Percentiles rank a stretch among this genome's conserved stretches.
phyloP scores from a whole-genome alignment of 37 sponge, comb jelly and placozoan species.

The Oscarella lobularis region DNA sequence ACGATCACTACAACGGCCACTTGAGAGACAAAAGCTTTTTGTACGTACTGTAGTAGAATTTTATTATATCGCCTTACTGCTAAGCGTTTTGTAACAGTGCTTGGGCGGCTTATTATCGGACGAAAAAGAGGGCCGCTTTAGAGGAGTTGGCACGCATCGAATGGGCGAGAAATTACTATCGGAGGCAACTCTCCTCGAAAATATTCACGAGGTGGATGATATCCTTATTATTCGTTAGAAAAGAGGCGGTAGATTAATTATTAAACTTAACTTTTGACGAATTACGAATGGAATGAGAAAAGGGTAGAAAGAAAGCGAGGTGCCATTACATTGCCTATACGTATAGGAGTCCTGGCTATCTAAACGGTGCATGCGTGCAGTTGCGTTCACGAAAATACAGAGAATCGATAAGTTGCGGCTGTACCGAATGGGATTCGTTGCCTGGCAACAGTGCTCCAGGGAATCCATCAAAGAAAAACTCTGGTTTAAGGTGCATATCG shows the following conservation, averaged over 20 bases:
- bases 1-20: background rate
- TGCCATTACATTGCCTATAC: no score
- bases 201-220: conserved; percentile 17
- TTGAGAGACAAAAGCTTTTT: background rate
- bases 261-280: background rate
- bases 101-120: conserved; percentile 36
- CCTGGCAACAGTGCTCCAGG: background rate
- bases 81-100: no score
- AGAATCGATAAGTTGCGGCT: background rate
- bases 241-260: background rate
- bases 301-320: no score
- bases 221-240: conserved; percentile 15
- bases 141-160: background rate
- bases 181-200: background rate
- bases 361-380: background rate
- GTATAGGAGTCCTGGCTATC: background rate
- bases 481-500: background rate
- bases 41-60: background rate
- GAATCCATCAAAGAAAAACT: background rate
- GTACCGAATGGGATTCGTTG: background rate
- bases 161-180: conserved; percentile 19
- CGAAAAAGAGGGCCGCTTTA: conserved; percentile 10
- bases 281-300: no score
- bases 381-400: background rate
- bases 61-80: no score